Evolutionary conservation across 2,888 invertebrate genomes (phyloP).

Genomic region (Ochropacha duplaris): DNA sequence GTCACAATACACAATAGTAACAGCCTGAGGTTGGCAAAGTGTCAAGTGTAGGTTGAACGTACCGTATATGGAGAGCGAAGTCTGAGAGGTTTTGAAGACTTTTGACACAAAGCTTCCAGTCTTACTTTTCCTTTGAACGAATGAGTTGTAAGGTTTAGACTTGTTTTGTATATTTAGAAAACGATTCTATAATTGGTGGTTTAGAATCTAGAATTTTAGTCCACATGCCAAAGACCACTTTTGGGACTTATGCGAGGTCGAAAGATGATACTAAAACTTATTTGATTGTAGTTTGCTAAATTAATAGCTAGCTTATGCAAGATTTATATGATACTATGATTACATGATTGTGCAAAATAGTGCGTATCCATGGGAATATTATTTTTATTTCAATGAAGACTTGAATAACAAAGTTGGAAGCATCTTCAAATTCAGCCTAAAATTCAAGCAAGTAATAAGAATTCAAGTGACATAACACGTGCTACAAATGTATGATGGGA

Average conservation of each 20-base stretch:
- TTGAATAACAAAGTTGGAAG: neutral
- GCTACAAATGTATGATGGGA: conserved; percentile 17
- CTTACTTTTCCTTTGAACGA: neutral
- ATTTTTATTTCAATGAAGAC: too few species aligned
- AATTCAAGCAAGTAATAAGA: conserved; percentile 14
- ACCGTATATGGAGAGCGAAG: neutral
- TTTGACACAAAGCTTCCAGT: neutral
- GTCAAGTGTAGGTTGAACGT: conserved; percentile 21
- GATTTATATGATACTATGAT: too few species aligned
- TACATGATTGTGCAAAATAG: too few species aligned
- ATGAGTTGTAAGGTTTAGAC: neutral
- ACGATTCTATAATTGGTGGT: too few species aligned
- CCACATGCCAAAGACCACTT: too few species aligned
- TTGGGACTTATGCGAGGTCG: too few species aligned
- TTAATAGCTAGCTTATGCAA: too few species aligned
- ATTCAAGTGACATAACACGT: conserved; percentile 12
- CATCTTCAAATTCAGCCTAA: neutral
- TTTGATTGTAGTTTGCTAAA: too few species aligned
- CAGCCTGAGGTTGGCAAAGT: conserved; percentile 21
- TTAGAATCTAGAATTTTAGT: too few species aligned
- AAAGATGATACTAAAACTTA: too few species aligned
- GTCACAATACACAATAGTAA: conserved; percentile 9
- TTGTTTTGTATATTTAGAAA: neutral
- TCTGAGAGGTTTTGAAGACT: neutral
- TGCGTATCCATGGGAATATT: too few species aligned